Evolutionary conservation across 1,140 invertebrate genomes (phyloP).

Genomic region (Lordiphosa collinella): DNA sequence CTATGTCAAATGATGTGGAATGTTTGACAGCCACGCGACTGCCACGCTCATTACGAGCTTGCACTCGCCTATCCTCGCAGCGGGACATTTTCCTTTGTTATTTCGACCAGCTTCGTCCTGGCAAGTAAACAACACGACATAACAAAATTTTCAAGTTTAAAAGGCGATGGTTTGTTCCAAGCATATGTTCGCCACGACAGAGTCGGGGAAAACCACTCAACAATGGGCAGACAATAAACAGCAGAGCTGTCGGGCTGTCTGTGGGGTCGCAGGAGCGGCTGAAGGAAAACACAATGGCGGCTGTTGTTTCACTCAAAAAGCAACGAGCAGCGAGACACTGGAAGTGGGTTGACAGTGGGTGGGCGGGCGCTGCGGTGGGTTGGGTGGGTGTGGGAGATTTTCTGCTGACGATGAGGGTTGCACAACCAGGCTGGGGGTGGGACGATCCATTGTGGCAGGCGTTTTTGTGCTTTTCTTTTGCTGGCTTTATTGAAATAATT

Average conservation of each 20-base stretch:
- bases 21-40: constrained; percentile 69
- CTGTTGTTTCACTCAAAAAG: constrained; percentile 71
- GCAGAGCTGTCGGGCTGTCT: constrained; percentile 5
- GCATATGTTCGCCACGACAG: constrained; percentile 52
- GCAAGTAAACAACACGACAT: constrained; percentile 3
- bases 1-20: constrained; percentile 72
- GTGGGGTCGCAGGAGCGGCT: background rate
- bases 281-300: constrained; percentile 66
- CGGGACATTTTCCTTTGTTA: constrained; percentile 40
- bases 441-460: constrained; percentile 54
- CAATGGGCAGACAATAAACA: constrained; percentile 73
- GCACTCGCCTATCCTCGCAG: constrained; percentile 42
- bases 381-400: constrained; percentile 39
- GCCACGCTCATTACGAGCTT: constrained; percentile 64
- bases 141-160: constrained; percentile 65
- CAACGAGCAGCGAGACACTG: constrained; percentile 56
- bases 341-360: constrained; percentile 44
- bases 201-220: constrained; percentile 61
- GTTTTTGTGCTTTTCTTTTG: constrained; percentile 75
- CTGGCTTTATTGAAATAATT: constrained; percentile 78
- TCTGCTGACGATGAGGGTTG: constrained; percentile 71
- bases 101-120: background rate
- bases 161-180: constrained; percentile 59
- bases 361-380: constrained; percentile 24
- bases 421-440: constrained; percentile 14